phyloP scores from a whole-genome alignment of 2,113 vertebrate genomes.

The Semicossyphus pulcher region DNA sequence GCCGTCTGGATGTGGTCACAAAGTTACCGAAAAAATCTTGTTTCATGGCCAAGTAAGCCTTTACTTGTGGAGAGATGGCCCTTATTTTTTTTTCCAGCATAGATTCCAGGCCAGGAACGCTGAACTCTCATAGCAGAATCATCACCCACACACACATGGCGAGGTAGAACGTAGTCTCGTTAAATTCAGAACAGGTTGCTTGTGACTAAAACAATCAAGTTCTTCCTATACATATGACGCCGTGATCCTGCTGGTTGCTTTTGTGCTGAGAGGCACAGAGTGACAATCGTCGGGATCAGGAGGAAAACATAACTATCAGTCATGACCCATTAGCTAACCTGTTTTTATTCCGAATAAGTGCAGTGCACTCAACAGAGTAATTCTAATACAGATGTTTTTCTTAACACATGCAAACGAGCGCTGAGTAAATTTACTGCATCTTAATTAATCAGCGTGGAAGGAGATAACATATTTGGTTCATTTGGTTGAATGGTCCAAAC shows the following conservation, averaged over 20 bases:
- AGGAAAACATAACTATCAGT: too few species aligned
- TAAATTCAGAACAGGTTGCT: constrained; percentile 42
- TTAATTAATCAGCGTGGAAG: too few species aligned
- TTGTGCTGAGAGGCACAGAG: too few species aligned
- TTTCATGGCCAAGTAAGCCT: constrained; percentile 1
- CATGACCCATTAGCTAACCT: too few species aligned
- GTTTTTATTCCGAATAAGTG: too few species aligned
- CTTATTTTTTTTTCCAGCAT: constrained; percentile 27
- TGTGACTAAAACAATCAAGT: not conserved
- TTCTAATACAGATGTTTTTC: too few species aligned
- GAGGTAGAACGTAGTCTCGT: constrained; percentile 38
- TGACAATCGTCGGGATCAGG: too few species aligned
- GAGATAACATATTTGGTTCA: not conserved
- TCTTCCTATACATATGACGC: too few species aligned
- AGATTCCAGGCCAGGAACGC: constrained; percentile 10
- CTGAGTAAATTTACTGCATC: too few species aligned
- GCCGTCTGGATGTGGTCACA: not conserved
- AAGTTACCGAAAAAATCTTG: constrained; percentile 15
- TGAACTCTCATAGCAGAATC: constrained; percentile 6
- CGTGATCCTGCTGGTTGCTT: too few species aligned
- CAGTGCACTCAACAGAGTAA: too few species aligned
- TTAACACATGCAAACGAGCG: too few species aligned
- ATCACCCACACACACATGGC: constrained; percentile 10
- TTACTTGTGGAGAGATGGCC: constrained; percentile 6
- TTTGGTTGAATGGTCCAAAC: constrained; percentile 24